Base-by-base conservation (phyloP, 2,113 vertebrate genomes). In the Hyla sarda region DNA sequence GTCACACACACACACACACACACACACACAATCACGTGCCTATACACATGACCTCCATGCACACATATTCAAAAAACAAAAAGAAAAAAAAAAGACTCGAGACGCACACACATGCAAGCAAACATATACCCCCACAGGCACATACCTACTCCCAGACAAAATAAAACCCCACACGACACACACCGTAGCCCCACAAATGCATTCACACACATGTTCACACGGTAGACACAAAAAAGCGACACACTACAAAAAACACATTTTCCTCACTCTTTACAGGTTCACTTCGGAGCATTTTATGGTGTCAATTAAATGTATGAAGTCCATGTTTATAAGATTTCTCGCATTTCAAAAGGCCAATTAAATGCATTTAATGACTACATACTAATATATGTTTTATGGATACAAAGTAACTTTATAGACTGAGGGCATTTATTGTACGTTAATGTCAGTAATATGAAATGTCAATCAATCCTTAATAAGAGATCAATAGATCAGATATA, bases 281-380 rank as follows among this genome's bases (percentile, higher is more conserved):
- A 73, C 41, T 48, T 80, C 37, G 50, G 67, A 60, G 65, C 60
- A 30, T 79, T 78, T 76, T 52, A 76, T 50, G 28, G 83, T 54
- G 60, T 69, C 60, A 78, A 85, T 85, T 75, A 85, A 85, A 85
- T 69, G 60, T 25, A 58, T 37, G 65, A 73, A 67, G 34, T 47
- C 25, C 76, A 67, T 16, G 75, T 84, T 86, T 72, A 71, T 65
- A 69, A 52, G 56, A 54, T 80, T 78, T 69, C 60, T 56, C 54
- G 30, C 16, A 67, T 72, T 30, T 58, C 14, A 30, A 80, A 47
- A 10, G 47, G 52, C 47, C 76, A 86, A 72, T 81, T 48, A 72
- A 85, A 81, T 48, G 65, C 23, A 45, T 72, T 80, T 86, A 86
- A 52, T 30, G 67, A 37, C 34, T 72, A 7, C 37, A 86, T 81